Conservation (phyloP, 2,113 vertebrate genomes). For the Phrynosoma blainvillii region DNA sequence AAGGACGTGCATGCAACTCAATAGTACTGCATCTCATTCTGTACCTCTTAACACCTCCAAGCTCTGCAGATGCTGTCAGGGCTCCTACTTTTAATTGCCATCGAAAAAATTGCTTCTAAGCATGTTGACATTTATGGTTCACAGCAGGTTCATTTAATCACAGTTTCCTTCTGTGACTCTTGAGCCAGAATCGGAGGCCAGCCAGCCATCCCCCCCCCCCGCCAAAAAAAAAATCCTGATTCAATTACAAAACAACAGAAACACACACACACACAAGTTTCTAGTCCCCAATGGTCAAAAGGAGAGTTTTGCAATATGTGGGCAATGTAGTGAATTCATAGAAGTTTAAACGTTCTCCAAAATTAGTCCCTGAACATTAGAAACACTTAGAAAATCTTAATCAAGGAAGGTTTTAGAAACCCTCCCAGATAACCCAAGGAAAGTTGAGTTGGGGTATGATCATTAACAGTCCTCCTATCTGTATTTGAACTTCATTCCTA, state of each 20-base stretch:
- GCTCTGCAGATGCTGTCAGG: rapidly evolving
- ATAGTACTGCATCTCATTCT: not conserved
- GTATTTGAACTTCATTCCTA: not conserved
- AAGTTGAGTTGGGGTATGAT: not conserved
- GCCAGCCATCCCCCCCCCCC: not conserved
- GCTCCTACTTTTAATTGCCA: not conserved
- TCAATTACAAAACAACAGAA: not conserved
- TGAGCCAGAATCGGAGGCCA: not conserved
- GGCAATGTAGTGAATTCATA: not conserved
- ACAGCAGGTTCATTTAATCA: not conserved
- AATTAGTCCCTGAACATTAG: not conserved
- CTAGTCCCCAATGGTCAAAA: not conserved
- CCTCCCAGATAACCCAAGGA: not conserved
- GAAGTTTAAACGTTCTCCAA: not conserved
- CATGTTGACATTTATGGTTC: slow-evolving; percentile 7
- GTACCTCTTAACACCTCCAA: not conserved
- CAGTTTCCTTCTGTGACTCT: not conserved
- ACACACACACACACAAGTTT: not conserved
- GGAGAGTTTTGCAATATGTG: not conserved
- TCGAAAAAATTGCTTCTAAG: not conserved
- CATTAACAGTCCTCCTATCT: not conserved
- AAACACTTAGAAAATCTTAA: not conserved
- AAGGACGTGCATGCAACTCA: not conserved
- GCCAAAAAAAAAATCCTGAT: not conserved
- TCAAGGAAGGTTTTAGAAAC: not conserved